Conservation (phyloP, 2,113 vertebrate genomes). For the Geococcyx californianus region DNA sequence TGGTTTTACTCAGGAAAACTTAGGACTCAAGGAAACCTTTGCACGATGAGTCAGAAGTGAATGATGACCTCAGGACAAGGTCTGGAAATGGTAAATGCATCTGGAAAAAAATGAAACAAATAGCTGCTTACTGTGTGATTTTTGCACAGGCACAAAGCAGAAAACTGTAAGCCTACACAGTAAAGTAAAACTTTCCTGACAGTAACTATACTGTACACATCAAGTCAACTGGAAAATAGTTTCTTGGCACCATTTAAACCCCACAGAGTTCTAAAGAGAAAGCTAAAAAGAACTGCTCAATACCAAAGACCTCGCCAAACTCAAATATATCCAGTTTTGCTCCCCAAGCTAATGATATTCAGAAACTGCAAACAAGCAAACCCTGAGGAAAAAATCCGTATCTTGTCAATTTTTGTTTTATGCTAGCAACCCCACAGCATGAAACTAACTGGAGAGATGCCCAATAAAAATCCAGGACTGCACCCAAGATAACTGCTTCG, state of each 20-base stretch:
- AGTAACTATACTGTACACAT: not conserved
- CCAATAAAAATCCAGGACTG: not conserved
- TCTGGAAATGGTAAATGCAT: not conserved
- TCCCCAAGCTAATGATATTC: not conserved
- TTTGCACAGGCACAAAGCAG: conserved; percentile 10
- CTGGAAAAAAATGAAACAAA: not conserved
- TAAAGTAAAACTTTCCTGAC: conserved; percentile 11
- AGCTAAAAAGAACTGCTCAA: conserved; percentile 10
- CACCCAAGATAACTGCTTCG: not conserved
- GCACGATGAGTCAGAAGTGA: not conserved
- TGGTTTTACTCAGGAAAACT: not conserved
- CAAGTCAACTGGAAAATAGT: conserved; percentile 58
- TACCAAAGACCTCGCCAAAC: not conserved
- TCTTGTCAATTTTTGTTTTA: not conserved
- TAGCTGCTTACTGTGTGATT: not conserved
- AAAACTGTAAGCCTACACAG: not conserved
- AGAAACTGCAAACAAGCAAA: not conserved
- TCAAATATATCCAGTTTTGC: not conserved
- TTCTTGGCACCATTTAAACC: conserved; percentile 25
- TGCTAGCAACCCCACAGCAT: not conserved
- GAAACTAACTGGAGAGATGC: not conserved
- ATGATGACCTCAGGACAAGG: not conserved
- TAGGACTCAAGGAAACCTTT: not conserved
- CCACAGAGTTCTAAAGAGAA: not conserved
- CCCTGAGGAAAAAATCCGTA: not conserved